phyloP scores from a whole-genome alignment of 2,113 vertebrate genomes.

The Pteropus alecto region DNA sequence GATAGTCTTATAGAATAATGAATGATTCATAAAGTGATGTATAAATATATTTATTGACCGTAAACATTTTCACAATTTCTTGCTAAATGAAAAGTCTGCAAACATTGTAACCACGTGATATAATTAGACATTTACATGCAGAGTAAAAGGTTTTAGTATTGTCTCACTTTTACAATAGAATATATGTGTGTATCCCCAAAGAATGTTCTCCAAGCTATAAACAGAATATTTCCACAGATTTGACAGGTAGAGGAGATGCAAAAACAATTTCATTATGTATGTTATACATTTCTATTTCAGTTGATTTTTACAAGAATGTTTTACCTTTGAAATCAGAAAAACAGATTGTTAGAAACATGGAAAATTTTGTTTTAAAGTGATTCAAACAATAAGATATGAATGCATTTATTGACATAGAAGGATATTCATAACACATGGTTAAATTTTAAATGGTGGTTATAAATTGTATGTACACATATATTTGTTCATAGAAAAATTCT shows the following conservation, averaged over 20 bases:
- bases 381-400: neutral
- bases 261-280: neutral
- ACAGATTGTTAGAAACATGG: neutral
- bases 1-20: neutral
- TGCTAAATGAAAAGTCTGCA: conserved; percentile 6
- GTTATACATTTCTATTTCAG: neutral
- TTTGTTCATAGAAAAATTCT: neutral
- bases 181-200: neutral
- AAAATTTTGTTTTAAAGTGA: conserved; percentile 9
- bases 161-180: neutral
- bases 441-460: neutral
- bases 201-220: neutral
- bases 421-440: neutral
- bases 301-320: neutral
- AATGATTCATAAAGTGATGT: neutral
- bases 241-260: neutral
- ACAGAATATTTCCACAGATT: neutral
- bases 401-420: neutral
- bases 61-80: neutral
- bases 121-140: neutral
- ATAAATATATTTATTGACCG: neutral
- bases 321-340: conserved; percentile 23
- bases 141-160: neutral
- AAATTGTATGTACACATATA: neutral
- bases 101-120: neutral